Evolutionary conservation across 2,797 vertebrate genomes (phyloP).

Genomic region (Danio aesculapii): DNA sequence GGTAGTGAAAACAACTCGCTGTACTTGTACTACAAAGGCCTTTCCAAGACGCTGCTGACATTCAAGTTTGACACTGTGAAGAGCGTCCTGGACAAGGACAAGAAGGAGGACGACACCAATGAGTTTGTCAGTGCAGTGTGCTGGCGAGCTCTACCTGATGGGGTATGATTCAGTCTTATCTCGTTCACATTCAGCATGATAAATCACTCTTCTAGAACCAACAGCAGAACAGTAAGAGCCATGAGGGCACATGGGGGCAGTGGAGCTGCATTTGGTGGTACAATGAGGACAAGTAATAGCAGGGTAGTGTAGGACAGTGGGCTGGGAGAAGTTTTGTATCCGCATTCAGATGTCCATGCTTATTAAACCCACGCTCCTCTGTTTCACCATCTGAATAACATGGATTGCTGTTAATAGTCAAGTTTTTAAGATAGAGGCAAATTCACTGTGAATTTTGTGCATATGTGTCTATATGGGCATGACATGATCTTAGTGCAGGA

Average conservation of each 20-base stretch:
- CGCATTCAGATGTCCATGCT: neutral
- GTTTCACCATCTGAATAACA: neutral
- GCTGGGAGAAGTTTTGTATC: neutral
- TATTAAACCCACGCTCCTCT: constrained; percentile 5
- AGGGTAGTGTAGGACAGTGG: neutral
- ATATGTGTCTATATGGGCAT: neutral
- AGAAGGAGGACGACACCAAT: constrained; percentile 98
- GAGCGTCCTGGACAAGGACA: constrained; percentile 97
- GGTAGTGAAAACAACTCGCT: constrained; percentile 99
- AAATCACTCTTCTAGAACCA: neutral
- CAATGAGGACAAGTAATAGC: constrained; percentile 15
- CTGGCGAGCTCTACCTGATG: constrained; percentile 96
- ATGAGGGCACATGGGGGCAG: neutral
- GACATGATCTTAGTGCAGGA: too few species aligned
- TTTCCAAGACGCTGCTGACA: constrained; percentile 97
- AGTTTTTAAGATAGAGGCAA: too few species aligned
- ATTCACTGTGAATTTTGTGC: too few species aligned
- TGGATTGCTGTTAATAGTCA: too few species aligned
- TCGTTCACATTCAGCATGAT: neutral
- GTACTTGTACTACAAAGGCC: constrained; percentile 98
- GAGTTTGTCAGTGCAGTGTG: constrained; percentile 99
- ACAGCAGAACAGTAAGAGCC: too few species aligned
- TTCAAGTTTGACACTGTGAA: constrained; percentile 99
- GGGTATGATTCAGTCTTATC: constrained; percentile 81
- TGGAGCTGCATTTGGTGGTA: neutral